Base-by-base conservation (phyloP, 2,797 vertebrate species). In the Phoxinus dragarum region DNA sequence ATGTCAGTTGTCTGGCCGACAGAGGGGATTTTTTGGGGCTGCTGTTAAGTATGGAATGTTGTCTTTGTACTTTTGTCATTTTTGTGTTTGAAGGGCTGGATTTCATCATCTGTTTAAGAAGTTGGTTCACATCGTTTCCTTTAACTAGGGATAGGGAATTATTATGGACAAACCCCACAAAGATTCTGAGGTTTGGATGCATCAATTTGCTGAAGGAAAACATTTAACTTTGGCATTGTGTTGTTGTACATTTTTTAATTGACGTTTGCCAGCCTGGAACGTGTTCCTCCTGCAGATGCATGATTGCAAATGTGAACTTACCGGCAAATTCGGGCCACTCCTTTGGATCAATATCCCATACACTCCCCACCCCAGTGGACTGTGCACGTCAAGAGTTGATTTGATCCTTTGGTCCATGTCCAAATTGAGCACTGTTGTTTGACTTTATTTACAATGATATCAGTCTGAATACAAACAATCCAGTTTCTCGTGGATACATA, bases 121-220 rank as follows among this genome's bases (percentile, higher is more conserved):
- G 89, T 92, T 90, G 89, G 89, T 88, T 89, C 88, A 88, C 89
- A 84, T 89, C 86, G 87, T 91, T 93, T 87, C 90, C 87, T 90
- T 92, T 91, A 91, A 88, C 27, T 27, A 27, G 27, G 27, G 27
- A 27, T 27, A 91, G 92, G 94, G 92, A 92, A 93, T 94, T 94
- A 93, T 91, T 93, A 90, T 92, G 89, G 89, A 92, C 90, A 87
- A 86, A 92, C 92, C 92, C 92, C 92, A 90, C 91, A 89, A 87
- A 91, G 90, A 87, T 91, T 92, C 91, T 90, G 93, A 85, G 94
- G 92, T 93, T 94, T 94, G 93, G 94, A 94, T 91, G 91, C 88
- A 88, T 90, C 82, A 89, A 92, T 93, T 86, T 90, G 82, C 85
- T 91, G 88, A 95, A 93, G 92, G 93, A 89, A 93, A 94, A 91